phyloP scores from a whole-genome alignment of 30 jellyfish, hydroid and myxozoan genomes.

The Cassiopea andromeda region DNA sequence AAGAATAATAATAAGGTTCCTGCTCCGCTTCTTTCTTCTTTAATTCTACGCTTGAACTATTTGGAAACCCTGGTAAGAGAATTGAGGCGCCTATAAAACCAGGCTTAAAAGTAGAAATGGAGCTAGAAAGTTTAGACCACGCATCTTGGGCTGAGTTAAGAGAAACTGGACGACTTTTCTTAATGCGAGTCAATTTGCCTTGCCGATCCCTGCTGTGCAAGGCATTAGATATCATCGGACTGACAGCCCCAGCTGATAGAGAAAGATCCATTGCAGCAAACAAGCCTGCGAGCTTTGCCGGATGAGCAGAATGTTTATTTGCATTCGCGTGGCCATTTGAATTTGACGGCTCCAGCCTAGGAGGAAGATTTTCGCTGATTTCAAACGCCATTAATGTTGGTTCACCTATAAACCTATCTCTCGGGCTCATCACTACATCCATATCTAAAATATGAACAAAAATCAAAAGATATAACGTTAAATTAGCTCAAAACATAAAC shows the following conservation, averaged over 20 bases:
- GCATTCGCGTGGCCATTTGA: not conserved
- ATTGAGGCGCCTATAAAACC: conserved; percentile 58
- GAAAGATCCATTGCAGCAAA: conserved; percentile 86
- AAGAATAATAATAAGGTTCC: conserved; percentile 9
- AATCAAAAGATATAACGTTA: too few relatives aligned
- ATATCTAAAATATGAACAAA: not conserved
- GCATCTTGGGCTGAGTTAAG: conserved; percentile 42
- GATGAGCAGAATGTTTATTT: conserved; percentile 14
- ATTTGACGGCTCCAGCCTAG: conserved; percentile 34
- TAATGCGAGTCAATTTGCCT: not conserved
- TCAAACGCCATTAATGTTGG: conserved; percentile 66
- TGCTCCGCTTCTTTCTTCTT: not conserved
- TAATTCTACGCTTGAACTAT: not conserved
- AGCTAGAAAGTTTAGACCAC: conserved; percentile 14
- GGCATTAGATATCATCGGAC: conserved; percentile 65
- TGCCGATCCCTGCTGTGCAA: conserved; percentile 39
- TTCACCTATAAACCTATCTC: conserved; percentile 33
- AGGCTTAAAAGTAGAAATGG: conserved; percentile 51
- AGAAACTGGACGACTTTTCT: conserved; percentile 31
- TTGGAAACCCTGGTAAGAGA: conserved; percentile 50
- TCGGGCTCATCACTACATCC: conserved; percentile 26
- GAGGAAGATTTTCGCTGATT: conserved; percentile 51
- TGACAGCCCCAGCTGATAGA: conserved; percentile 87
- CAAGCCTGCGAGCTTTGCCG: conserved; percentile 70
- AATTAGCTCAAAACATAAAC: too few relatives aligned